Evolutionary conservation across 1,140 invertebrate genomes (phyloP), one percentile per base, ranked within the genome.

Genomic region (Drosophila obscura): DNA sequence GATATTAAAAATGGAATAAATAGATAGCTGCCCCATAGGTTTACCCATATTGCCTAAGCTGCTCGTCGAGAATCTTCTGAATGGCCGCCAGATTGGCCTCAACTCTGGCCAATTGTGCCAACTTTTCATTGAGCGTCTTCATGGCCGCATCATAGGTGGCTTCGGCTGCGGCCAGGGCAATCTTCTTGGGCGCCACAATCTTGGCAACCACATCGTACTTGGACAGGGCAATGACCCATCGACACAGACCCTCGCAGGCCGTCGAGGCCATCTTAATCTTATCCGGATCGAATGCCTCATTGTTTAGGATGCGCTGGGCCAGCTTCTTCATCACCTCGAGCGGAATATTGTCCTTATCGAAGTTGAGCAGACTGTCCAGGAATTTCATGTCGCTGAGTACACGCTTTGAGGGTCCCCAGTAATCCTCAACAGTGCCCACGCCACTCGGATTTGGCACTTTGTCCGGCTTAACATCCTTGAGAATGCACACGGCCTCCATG

Each of bases 401-500:
- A 91, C 96, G 96, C 83, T 99, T 96, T 0, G 97, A 97, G 0
- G 97, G 95, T 7, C 96, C 96, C 98, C 98, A 99, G 91, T 96
- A 99, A 91, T 99, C 98, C 66, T 99, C 97, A 0, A 96, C 91
- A 0, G 93, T 94, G 22, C 94, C 94, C 74, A 96, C 95, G 62
- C 97, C 98, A 55, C 92, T 94, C 4, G 96, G 95, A 92, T 97
- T 96, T 5, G 88, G 82, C 24, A 92, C 78, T 26, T 81, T 88
- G n/a, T 92, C 91, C 1, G 91, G 91, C 44, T 92, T 92, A 15
- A 92, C 75, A 8, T 92, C 98, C 93, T 97, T 96, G 69, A 99
- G 94, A 76, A 99, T 97, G 88, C 98, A 99, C 68, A 99, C 95
- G 56, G 97, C 97, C 93, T 99, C 98, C 96, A 99, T 98, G 1